Base-by-base conservation (phyloP, 2,113 vertebrate genomes). In the Hiodon tergisus region DNA sequence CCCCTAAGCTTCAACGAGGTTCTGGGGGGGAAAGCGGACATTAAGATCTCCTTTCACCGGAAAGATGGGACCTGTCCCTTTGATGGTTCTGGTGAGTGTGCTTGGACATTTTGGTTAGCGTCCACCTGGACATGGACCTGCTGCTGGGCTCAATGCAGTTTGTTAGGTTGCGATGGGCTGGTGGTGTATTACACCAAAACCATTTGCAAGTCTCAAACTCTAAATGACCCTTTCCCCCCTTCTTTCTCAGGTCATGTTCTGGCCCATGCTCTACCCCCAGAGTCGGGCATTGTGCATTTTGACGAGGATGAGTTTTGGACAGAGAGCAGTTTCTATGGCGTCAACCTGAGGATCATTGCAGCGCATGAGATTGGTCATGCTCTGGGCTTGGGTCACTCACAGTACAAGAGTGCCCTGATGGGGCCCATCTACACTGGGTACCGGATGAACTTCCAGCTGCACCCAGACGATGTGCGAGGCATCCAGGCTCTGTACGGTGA, bases 321-420 rank as follows among this genome's bases (percentile, higher is more conserved):
- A 0, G 94, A 96, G 79, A 85, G 91, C 2, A 79, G 84, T 3
- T 87, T 84, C 67, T 79, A 77, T 0, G 95, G 95, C 0, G 88
- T 92, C 62, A 96, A 96, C 83, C 88, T 96, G 60, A 92, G 93
- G 13, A 94, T 96, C 75, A 91, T 96, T 3, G 94, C 94, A 3
- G 91, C 94, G 63, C 94, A 96, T n/a, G 95, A 96, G 82, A 90
- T 96, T 3, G 95, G 95, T 54, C 94, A 96, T 0, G 93, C 93
- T 46, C 89, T 96, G 50, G 94, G 95, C 2, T 87, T 96, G 67
- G 93, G 91, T 47, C 95, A 96, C 81, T 96, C 94, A 50, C 87
- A 93, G 71, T 90, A 86, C 55, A 86, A 81, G 3, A 81, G 77
- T 0, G 90, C 95, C 1, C 90, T 96, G 69, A 96, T 96, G 94